phyloP scores from a whole-genome alignment of 2,888 invertebrate species.

The Ferdinandea cuprea region DNA sequence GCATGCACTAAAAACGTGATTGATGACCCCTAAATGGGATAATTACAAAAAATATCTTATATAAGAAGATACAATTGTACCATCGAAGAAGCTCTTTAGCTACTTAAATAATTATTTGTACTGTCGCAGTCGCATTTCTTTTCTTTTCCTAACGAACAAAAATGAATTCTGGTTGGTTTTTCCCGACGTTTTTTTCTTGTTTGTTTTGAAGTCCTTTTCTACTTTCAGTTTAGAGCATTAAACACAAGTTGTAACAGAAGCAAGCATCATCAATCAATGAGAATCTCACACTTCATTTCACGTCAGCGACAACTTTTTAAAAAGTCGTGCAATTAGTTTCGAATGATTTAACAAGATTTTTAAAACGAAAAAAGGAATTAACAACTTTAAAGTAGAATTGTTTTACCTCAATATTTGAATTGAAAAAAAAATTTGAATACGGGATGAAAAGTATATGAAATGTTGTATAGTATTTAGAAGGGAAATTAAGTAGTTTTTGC shows the following conservation, averaged over 20 bases:
- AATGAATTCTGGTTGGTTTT: conserved; percentile 21
- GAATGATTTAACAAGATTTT: conserved; percentile 44
- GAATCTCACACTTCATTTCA: conserved; percentile 49
- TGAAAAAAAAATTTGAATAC: too few relatives aligned
- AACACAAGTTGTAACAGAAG: conserved; percentile 26
- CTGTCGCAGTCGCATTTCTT: conserved; percentile 23
- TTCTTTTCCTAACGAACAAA: conserved; percentile 23
- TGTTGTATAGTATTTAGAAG: too few relatives aligned
- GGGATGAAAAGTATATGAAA: too few relatives aligned
- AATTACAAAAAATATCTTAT: not conserved
- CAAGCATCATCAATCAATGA: conserved; percentile 58
- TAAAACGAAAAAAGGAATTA: not conserved
- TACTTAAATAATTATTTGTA: conserved; percentile 31
- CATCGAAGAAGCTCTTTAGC: conserved; percentile 18
- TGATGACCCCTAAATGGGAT: conserved; percentile 37
- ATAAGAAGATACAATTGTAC: conserved; percentile 19
- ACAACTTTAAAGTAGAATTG: not conserved
- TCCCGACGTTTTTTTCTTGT: not conserved
- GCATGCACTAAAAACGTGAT: conserved; percentile 11
- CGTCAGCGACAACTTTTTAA: conserved; percentile 51
- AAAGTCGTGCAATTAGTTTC: conserved; percentile 57
- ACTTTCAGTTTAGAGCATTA: not conserved
- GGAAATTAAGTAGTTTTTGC: too few relatives aligned
- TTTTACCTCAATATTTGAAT: not conserved
- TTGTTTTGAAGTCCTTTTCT: not conserved